Conservation (phyloP, 2,888 invertebrate genomes). For the Himalopsyche kuldschensis region DNA sequence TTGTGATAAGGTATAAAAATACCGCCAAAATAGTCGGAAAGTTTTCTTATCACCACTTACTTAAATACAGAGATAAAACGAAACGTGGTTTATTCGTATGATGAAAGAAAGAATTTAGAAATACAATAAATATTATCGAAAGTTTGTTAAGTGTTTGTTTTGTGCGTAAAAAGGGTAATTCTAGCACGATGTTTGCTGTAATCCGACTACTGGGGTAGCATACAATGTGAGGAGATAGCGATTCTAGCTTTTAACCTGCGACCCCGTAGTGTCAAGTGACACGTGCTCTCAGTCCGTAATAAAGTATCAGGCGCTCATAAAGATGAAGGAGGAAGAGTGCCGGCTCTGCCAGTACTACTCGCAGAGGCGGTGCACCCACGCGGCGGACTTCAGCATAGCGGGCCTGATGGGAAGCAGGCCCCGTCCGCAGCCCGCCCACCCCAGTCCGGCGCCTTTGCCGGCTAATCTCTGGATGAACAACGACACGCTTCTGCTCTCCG, state of each 20-base stretch:
- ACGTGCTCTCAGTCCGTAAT: background rate
- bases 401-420: conserved; percentile 58
- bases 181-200: background rate
- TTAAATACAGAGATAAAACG: background rate
- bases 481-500: conserved; percentile 56
- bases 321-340: conserved; percentile 57
- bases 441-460: conserved; percentile 48
- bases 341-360: conserved; percentile 53
- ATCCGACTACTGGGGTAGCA: background rate
- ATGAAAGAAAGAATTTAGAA: background rate
- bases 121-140: background rate
- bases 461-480: conserved; percentile 52
- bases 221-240: background rate
- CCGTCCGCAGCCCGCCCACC: conserved; percentile 46
- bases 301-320: conserved; percentile 7
- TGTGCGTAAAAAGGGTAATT: too few species aligned
- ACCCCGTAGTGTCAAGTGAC: background rate
- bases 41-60: background rate
- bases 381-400: conserved; percentile 46
- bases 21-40: background rate
- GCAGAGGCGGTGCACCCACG: conserved; percentile 51
- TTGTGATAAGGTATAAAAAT: background rate
- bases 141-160: background rate
- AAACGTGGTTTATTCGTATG: background rate
- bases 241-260: background rate